Evolutionary conservation across 2,797 vertebrate genomes (phyloP), one percentile per base, ranked within the genome.

Genomic region (Selene dorsalis): DNA sequence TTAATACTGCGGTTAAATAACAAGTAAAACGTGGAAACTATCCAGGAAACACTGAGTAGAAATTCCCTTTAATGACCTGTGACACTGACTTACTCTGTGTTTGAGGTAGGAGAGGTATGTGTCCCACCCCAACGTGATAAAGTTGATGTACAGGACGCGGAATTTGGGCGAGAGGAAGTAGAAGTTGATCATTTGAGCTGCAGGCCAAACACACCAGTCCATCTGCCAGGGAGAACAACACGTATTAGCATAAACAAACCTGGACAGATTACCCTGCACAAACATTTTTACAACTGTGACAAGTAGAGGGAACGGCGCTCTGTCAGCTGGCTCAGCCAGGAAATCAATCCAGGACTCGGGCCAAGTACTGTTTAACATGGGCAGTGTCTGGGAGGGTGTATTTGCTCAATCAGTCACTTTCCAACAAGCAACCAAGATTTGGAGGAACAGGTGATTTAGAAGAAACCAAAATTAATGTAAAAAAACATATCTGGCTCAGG

Each of bases 81-180:
- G 63, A n/a, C 47, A 6, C 5, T 38, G 26, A 90, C 96, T 95
- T 83, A 98, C 97, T 87, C 95, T 93, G 92, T 98, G 95, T 84
- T 98, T 99, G 63, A 99, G 95, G 89, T 99, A 98, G 65, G 97
- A 97, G 24, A 99, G 95, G 89, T 98, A 99, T 0, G 95, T 95
- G 90, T 99, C 97, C 97, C 97, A 99, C 53, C 97, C 97, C 50
- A 99, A 85, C 0, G 97, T 99, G 61, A 99, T 28, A 2, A 95
- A 93, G 18, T 98, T 98, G 82, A 99, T 93, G 13, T 98, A 99
- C n/a, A 96, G 73, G 1, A 99, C 97, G 0, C 97, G 96, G 75
- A 89, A 97, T 20, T 94, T 92, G 3, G 97, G 92, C 0, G 96
- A 93, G 8, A 99, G 87, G 72, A 96, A 99, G 86, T 97, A 96